These are phyloP conservation scores for Pluvianellus socialis DNA, from an alignment of 2,113 vertebrate species.

Conservation along the genomic window DNA sequence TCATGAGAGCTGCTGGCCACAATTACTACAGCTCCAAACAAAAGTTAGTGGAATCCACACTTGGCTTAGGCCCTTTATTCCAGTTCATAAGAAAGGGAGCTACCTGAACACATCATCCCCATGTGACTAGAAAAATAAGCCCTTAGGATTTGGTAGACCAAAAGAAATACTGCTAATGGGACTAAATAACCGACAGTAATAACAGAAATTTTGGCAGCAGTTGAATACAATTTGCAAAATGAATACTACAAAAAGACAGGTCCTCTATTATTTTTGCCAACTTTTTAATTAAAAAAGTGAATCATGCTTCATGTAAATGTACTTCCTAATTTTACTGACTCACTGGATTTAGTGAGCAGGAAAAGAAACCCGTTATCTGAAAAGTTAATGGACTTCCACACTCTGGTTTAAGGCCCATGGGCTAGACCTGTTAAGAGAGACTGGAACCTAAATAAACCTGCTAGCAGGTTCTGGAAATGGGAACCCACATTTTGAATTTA, in stretches of 20 bases:
- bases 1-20: not conserved
- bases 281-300: conserved; percentile 57
- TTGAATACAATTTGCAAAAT: conserved; percentile 36
- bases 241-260: conserved; percentile 24
- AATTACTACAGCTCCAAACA: not conserved
- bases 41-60: not conserved
- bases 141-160: not conserved
- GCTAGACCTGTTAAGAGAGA: not conserved
- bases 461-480: not conserved
- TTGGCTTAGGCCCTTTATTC: not conserved
- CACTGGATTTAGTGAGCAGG: not conserved
- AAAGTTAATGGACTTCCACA: not conserved
- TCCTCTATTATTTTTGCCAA: conserved; percentile 26
- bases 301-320: conserved; percentile 29
- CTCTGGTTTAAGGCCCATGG: not conserved
- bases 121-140: not conserved
- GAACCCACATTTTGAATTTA: not conserved
- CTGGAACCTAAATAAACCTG: not conserved
- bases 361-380: not conserved
- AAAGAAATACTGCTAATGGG: not conserved
- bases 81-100: not conserved
- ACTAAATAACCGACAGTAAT: conserved; percentile 1
- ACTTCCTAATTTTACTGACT: conserved; percentile 33
- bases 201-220: conserved; percentile 20
- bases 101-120: not conserved